Percentiles rank a stretch among this genome's conserved stretches.
Conservation (phyloP, 2,797 vertebrate species). For the Linurgus olivaceus region DNA sequence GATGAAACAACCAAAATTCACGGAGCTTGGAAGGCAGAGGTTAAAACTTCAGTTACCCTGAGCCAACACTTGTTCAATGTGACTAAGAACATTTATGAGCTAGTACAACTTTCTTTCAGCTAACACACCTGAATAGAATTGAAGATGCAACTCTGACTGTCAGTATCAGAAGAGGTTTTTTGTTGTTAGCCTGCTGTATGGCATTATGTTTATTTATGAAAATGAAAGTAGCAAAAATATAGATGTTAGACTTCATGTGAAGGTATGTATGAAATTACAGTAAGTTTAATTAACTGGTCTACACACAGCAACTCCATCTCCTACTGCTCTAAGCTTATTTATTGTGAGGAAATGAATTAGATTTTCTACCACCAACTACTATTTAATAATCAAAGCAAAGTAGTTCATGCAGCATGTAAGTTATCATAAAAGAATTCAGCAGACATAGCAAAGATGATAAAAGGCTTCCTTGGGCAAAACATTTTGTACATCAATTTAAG, state of each 20-base stretch:
- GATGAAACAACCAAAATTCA: not conserved
- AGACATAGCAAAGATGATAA: not conserved
- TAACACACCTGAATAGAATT: not conserved
- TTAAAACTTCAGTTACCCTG: not conserved
- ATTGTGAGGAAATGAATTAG: not conserved
- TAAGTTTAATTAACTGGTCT: conserved; percentile 7
- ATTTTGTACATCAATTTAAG: not conserved
- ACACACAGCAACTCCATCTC: not conserved
- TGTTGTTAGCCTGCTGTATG: not conserved
- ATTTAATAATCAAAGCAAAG: conserved; percentile 48
- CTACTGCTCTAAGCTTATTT: not conserved
- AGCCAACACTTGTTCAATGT: not conserved
- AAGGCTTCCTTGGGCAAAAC: conserved; percentile 1
- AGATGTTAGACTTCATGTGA: not conserved
- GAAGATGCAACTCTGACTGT: not conserved
- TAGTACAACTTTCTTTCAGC: not conserved
- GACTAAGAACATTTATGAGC: not conserved
- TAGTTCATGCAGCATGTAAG: not conserved
- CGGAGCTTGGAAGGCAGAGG: not conserved
- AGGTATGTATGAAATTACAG: not conserved
- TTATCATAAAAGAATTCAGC: not conserved
- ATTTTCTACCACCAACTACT: not conserved
- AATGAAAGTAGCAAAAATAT: not conserved
- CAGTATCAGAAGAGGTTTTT: not conserved
- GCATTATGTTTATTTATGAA: not conserved